phyloP scores from a whole-genome alignment of 2,797 vertebrate genomes.

The Apogon talboti region DNA sequence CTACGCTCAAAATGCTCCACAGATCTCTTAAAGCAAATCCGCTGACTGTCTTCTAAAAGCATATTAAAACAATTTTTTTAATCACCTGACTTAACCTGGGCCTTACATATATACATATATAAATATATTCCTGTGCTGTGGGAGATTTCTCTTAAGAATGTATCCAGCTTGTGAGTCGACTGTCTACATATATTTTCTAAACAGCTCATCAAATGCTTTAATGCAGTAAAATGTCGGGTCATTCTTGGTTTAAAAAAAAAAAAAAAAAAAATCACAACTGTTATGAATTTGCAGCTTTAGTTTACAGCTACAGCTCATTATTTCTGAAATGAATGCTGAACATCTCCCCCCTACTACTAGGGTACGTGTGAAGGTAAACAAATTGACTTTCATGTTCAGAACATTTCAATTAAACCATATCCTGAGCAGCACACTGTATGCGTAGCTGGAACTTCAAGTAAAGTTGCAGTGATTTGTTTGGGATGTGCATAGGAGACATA shows the following conservation, averaged over 20 bases:
- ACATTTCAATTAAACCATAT: constrained; percentile 26
- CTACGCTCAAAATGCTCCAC: constrained; percentile 12
- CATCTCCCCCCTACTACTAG: constrained; percentile 16
- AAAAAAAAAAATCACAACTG: constrained; percentile 8
- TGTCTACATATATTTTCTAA: constrained; percentile 26
- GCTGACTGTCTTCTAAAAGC: constrained; percentile 17
- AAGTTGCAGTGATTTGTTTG: constrained; percentile 15
- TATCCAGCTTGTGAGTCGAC: constrained; percentile 40
- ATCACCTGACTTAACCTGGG: constrained; percentile 43
- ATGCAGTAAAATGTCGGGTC: constrained; percentile 14
- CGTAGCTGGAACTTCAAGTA: constrained; percentile 13
- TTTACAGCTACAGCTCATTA: constrained; percentile 13
- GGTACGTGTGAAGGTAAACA: not conserved
- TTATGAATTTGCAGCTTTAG: constrained; percentile 8
- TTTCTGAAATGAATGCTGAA: constrained; percentile 9
- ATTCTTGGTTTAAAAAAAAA: not conserved
- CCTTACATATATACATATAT: constrained; percentile 49
- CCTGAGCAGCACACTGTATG: constrained; percentile 34
- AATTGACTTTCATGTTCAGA: not conserved
- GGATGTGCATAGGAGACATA: constrained; percentile 8
- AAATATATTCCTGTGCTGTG: constrained; percentile 46
- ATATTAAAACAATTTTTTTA: constrained; percentile 8
- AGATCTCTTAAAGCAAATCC: constrained; percentile 19
- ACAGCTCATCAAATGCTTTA: constrained; percentile 14
- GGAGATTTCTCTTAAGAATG: constrained; percentile 55